Evolutionary conservation across 2,113 vertebrate genomes (phyloP), one percentile per base, ranked within the genome.

Genomic region (Pseudorasbora parva): DNA sequence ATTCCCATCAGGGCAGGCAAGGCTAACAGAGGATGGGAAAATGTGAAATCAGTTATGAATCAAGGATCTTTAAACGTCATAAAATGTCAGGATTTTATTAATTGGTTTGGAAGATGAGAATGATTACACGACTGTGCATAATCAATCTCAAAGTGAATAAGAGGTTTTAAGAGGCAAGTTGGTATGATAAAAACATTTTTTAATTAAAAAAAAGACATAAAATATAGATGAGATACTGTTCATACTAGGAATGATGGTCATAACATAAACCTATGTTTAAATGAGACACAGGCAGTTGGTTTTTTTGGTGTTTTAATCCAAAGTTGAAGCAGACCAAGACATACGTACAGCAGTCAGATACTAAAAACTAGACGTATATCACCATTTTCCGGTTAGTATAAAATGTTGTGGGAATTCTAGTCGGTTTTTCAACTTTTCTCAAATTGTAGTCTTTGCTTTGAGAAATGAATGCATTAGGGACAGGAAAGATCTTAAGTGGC

Each of bases 251-350:
- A 23, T 45, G 5, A n/a, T 45, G 10, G n/a, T 25, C 1, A 25
- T 6, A 23, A 72, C 41, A 30, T 14, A 78, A 25, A 19, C 2
- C 5, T 15, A 41, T 17, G 47, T 66, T 23, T 51, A 60, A 84
- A 86, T 60, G 74, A 33, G 8, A 82, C 12, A 51, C 19, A 76
- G 14, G 57, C 64, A 25, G 8, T 45, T 37, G 88, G 71, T 82
- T 25, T 89, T 88, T 89, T 86, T 84, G 86, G 85, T 90, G 88
- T 93, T 96, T 97, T 96, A 96, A 95, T 97, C 93, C 92, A 94
- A 95, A 95, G 84, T 92, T 91, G 89, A 93, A 95, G 93, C 94
- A 95, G 93, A 94, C 86, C 0, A 47, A 90, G 85, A 89, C 90
- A 92, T 93, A 92, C 92, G 89, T 93, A 95, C 77, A 91, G 92